Evolutionary conservation across 2,888 invertebrate genomes (phyloP).

Genomic region (Miltochrista miniata): DNA sequence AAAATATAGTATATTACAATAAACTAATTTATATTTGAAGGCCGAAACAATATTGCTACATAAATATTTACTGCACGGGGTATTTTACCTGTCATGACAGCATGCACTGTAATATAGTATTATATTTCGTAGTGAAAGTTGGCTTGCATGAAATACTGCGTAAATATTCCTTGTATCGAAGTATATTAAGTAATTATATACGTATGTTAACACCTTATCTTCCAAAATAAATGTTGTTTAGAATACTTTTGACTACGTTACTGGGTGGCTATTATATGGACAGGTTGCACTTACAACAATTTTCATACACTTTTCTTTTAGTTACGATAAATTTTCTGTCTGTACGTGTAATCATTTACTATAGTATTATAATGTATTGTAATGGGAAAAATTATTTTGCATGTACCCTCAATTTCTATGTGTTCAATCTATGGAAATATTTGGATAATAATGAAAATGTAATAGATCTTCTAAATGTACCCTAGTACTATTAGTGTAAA

Average conservation of each 20-base stretch:
- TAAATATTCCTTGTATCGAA: slow-evolving; percentile 45
- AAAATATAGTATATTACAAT: slow-evolving; percentile 34
- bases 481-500: slow-evolving; percentile 40
- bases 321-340: slow-evolving; percentile 37
- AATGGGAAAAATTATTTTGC: slow-evolving; percentile 51
- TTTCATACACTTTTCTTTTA: slow-evolving; percentile 45
- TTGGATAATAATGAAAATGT: slow-evolving; percentile 35
- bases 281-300: slow-evolving; percentile 52
- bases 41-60: slow-evolving; percentile 48
- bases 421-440: slow-evolving; percentile 37
- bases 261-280: slow-evolving; percentile 49
- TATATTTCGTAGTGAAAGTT: slow-evolving; percentile 64
- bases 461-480: slow-evolving; percentile 41
- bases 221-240: slow-evolving; percentile 82
- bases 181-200: slow-evolving; percentile 51
- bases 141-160: slow-evolving; percentile 79
- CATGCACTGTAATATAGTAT: slow-evolving; percentile 65
- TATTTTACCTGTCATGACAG: slow-evolving; percentile 46
- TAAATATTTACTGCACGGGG: slow-evolving; percentile 54
- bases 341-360: slow-evolving; percentile 27
- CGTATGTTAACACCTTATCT: slow-evolving; percentile 68
- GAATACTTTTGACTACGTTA: slow-evolving; percentile 64
- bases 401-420: slow-evolving; percentile 57
- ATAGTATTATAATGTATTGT: slow-evolving; percentile 20
- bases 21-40: slow-evolving; percentile 35